phyloP scores from a whole-genome alignment of 2,888 invertebrate genomes.

The Mythimna pallens region DNA sequence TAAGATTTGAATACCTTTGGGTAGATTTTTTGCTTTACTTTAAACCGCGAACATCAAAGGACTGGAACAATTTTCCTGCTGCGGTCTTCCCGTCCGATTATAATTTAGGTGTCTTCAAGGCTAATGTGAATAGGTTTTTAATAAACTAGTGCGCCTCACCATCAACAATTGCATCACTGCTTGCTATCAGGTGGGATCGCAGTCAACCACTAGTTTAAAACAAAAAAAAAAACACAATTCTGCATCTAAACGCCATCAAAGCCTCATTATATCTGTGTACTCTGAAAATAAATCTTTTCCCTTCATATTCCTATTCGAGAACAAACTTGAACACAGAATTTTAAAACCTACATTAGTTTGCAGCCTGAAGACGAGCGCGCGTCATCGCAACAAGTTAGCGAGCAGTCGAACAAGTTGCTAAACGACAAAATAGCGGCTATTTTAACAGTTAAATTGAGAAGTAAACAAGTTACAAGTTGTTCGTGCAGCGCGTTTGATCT shows the following conservation, averaged over 20 bases:
- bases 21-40: too few species aligned
- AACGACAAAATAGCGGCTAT: conserved; percentile 43
- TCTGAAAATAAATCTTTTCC: not conserved
- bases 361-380: not conserved
- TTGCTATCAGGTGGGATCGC: too few species aligned
- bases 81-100: too few species aligned
- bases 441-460: conserved; percentile 52
- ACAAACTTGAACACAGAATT: not conserved
- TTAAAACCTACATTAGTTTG: not conserved
- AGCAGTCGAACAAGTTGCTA: conserved; percentile 35
- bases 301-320: too few species aligned
- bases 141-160: too few species aligned
- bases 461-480: conserved; percentile 56
- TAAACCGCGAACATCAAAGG: too few species aligned
- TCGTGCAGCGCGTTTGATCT: conserved; percentile 45
- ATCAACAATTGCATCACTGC: too few species aligned
- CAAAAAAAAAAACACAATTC: not conserved
- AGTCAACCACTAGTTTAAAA: too few species aligned
- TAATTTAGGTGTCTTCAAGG: too few species aligned
- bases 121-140: too few species aligned
- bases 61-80: too few species aligned
- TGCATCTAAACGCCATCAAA: too few species aligned
- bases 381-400: conserved; percentile 37
- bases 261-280: not conserved
- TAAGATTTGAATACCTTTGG: not conserved